A percentile compares a stretch with the other conserved stretches of the same genome.
phyloP scores from a whole-genome alignment of 2,797 vertebrate genomes.

The Enteromius mattozi region DNA sequence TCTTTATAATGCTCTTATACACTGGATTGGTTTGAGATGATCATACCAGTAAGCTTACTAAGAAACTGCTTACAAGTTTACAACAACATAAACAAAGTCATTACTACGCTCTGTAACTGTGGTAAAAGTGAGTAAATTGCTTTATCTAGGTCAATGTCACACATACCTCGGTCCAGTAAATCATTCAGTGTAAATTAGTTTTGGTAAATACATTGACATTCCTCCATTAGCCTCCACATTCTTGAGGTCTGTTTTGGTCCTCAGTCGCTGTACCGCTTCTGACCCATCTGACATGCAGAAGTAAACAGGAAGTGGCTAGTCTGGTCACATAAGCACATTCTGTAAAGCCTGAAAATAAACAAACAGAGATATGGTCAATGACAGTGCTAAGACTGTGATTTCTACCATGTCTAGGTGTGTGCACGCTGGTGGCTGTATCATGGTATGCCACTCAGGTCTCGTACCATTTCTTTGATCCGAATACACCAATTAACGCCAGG shows the following conservation, averaged over 20 bases:
- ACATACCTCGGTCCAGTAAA: not conserved
- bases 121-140: not conserved
- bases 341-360: slow-evolving; percentile 11
- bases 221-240: slow-evolving; percentile 37
- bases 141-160: not conserved
- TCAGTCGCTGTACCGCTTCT: not conserved
- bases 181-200: slow-evolving; percentile 22
- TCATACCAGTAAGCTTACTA: not conserved
- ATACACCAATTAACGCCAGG: slow-evolving; percentile 90
- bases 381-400: slow-evolving; percentile 12
- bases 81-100: slow-evolving; percentile 8
- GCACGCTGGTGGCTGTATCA: slow-evolving; percentile 90
- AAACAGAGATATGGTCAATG: slow-evolving; percentile 3
- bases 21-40: not conserved
- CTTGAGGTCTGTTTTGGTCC: slow-evolving; percentile 30
- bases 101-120: slow-evolving; percentile 15
- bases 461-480: slow-evolving; percentile 94
- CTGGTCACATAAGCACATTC: slow-evolving; percentile 19
- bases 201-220: slow-evolving; percentile 39
- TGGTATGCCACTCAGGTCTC: slow-evolving; percentile 94
- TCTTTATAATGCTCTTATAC: not conserved
- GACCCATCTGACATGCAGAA: slow-evolving; percentile 13
- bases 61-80: not conserved
- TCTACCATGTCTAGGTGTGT: slow-evolving; percentile 81
- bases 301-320: slow-evolving; percentile 53